Evolutionary conservation across 2,888 invertebrate species (phyloP), one percentile per base, ranked within the genome.

Genomic region (Tricholauxania praeusta): DNA sequence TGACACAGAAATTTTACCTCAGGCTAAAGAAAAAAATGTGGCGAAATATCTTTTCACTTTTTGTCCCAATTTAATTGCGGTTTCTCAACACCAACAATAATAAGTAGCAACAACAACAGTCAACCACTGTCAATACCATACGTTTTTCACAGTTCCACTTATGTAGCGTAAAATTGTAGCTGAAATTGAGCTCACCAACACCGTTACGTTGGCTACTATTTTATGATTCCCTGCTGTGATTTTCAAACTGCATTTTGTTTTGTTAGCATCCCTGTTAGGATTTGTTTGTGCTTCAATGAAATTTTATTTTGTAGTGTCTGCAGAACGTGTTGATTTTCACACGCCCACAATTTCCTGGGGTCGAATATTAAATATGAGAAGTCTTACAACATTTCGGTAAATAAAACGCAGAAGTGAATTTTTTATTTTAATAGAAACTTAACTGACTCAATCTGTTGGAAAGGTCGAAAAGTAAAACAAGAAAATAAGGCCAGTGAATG

Each of bases 31-130:
- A 15, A 55, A 17, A 63, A 63, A 49, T 48, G 22, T 39, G 17
- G 48, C 17, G 17, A n/a, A n/a, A 48, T 47, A n/a, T 57, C 8
- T 22, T 67, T 53, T 52, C 52, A 52, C 28, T 66, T 55, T 65
- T 17, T 64, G 59, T 72, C 17, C 52, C 72, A 66, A 72, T 72
- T 72, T 72, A 72, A 72, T 72, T 72, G 72, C 72, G 72, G 72
- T 65, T 64, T 57, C 47, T 51, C 55, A 17, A 39, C 53, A 57
- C 28, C 32, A 68, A 68, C 14, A 57, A 60, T 22, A 39, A 53
- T 14, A n/a, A n/a, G n/a, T n/a, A 32, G 52, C 22, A 66, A 32
- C 32, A 66, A n/a, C 55, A 12, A 53, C 32, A 22, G 10, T 12
- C 28, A 62, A 10, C 8, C 48, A 17, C n/a, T 69, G 52, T 59